These are phyloP conservation scores for Pocillopora verrucosa DNA, from an alignment of 64 coral and sea anemone genomes.

Conservation along the genomic window DNA sequence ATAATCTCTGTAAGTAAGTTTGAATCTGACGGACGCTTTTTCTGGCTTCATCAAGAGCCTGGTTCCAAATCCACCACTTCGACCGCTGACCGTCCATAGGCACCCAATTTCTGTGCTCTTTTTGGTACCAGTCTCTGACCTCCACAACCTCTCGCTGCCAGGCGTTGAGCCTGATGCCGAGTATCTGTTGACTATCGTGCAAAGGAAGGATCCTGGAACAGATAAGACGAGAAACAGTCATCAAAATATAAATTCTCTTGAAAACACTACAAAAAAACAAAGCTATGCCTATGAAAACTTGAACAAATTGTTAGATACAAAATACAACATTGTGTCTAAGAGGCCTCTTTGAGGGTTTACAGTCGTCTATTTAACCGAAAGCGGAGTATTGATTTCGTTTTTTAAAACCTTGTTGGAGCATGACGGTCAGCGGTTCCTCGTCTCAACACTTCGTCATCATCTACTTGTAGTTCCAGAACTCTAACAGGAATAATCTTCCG, in stretches of 20 bases:
- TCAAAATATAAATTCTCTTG: background rate
- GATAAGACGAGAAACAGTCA: background rate
- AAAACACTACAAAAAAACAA: background rate
- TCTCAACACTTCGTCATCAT: conserved; percentile 84
- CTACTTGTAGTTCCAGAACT: conserved; percentile 81
- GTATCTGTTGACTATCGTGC: conserved; percentile 94
- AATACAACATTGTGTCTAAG: background rate
- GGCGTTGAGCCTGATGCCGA: conserved; percentile 80
- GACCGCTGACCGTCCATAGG: conserved; percentile 85
- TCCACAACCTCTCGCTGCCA: conserved; percentile 81
- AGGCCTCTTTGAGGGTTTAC: too few species aligned
- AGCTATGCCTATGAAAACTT: background rate
- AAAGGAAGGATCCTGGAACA: conserved; percentile 69
- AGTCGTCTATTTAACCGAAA: background rate
- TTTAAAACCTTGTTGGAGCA: conserved; percentile 71
- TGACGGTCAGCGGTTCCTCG: conserved; percentile 84
- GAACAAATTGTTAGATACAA: background rate
- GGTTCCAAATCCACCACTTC: conserved; percentile 97
- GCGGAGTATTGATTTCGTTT: background rate
- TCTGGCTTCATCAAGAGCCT: conserved; percentile 78
- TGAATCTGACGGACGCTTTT: conserved; percentile 88
- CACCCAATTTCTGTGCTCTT: conserved; percentile 83
- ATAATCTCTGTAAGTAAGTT: conserved; percentile 78
- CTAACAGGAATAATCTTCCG: conserved; percentile 95
- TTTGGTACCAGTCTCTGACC: conserved; percentile 92